phyloP scores from a whole-genome alignment of 2,797 vertebrate species.

The Oryzias sinensis region DNA sequence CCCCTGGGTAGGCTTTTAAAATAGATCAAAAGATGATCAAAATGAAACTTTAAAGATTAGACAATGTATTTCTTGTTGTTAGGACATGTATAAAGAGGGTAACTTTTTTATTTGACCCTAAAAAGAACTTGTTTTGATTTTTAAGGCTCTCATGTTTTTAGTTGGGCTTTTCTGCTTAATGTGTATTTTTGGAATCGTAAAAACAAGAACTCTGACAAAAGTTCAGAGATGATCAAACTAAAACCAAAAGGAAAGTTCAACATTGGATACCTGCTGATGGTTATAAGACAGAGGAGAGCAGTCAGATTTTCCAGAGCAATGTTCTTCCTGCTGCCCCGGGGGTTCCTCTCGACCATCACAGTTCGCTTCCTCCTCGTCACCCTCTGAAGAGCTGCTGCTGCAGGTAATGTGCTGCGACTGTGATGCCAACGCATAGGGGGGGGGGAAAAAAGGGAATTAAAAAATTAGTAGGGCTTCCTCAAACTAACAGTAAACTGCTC shows the following conservation, averaged over 20 bases:
- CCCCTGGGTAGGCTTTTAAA: too few relatives aligned
- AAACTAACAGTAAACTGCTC: slow-evolving; percentile 15
- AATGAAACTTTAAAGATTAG: too few relatives aligned
- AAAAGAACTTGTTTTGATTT: too few relatives aligned
- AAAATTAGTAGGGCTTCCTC: slow-evolving; percentile 13
- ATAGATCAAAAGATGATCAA: too few relatives aligned
- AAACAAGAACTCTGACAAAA: neutral
- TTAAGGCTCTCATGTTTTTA: too few relatives aligned
- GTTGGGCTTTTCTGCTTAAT: neutral
- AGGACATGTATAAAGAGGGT: too few relatives aligned
- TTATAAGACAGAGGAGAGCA: slow-evolving; percentile 90
- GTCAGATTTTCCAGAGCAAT: slow-evolving; percentile 75
- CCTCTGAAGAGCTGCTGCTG: slow-evolving; percentile 94
- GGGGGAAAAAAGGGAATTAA: slow-evolving; percentile 15
- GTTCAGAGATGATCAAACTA: neutral
- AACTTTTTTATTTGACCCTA: too few relatives aligned
- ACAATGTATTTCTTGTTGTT: too few relatives aligned
- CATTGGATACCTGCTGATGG: slow-evolving; percentile 83
- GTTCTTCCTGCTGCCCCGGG: slow-evolving; percentile 76
- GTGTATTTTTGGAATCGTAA: neutral
- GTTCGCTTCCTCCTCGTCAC: slow-evolving; percentile 90
- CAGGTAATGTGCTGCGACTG: slow-evolving; percentile 67
- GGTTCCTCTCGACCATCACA: slow-evolving; percentile 82
- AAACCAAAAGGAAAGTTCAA: neutral
- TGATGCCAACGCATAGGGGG: neutral